These are phyloP conservation scores for Nipponia nippon DNA, from an alignment of 2,113 vertebrate genomes.

Conservation along the genomic window DNA sequence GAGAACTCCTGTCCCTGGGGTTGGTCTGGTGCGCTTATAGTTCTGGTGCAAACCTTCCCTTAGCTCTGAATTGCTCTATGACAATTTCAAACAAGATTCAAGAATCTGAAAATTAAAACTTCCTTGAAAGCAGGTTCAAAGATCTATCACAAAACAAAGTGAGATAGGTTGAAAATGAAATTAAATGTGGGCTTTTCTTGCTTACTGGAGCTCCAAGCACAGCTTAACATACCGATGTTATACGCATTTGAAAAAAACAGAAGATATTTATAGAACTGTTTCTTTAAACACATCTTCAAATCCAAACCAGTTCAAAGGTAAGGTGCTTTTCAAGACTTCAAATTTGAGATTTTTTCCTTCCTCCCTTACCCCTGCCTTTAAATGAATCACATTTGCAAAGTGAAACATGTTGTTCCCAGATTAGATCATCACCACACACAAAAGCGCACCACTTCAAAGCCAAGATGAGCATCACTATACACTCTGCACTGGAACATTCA, in stretches of 20 bases:
- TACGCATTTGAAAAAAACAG: background rate
- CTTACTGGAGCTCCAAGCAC: background rate
- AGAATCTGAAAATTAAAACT: background rate
- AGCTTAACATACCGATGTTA: background rate
- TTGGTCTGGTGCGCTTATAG: background rate
- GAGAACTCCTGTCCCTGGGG: background rate
- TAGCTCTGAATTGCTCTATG: background rate
- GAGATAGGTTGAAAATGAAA: background rate
- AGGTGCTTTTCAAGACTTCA: background rate
- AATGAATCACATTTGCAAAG: background rate
- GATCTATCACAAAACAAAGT: background rate
- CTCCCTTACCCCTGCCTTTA: background rate
- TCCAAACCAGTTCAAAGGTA: background rate
- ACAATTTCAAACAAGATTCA: background rate
- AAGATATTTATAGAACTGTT: background rate
- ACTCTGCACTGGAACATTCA: background rate
- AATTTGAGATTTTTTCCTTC: background rate
- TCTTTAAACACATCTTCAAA: background rate
- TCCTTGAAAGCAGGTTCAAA: background rate
- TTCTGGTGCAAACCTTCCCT: background rate
- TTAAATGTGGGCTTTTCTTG: background rate
- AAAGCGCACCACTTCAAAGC: background rate
- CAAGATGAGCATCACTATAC: background rate
- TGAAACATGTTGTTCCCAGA: background rate
- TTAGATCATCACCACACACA: background rate